Conservation (phyloP, 2,888 invertebrate genomes). For the Nomada hirtipes region DNA sequence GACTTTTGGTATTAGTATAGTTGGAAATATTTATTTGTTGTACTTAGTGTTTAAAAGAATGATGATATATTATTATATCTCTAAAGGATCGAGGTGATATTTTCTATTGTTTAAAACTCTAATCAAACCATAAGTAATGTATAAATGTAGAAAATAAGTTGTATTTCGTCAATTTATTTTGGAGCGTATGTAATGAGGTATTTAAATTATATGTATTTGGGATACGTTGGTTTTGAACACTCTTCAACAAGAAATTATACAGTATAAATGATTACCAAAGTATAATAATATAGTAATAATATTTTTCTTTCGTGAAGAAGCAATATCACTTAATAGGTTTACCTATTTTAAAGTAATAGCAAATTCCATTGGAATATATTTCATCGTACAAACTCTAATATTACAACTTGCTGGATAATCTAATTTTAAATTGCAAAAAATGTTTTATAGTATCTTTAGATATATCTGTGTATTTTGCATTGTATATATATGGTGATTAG, state of each 20-base stretch:
- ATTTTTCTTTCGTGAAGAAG: slow-evolving; percentile 15
- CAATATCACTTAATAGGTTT: slow-evolving; percentile 14
- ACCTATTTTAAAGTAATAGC: slow-evolving; percentile 14
- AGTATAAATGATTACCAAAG: slow-evolving; percentile 31
- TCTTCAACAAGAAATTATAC: slow-evolving; percentile 17
- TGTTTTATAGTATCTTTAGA: neutral
- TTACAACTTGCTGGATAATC: slow-evolving; percentile 1
- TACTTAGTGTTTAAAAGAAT: slow-evolving; percentile 26
- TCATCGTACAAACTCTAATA: slow-evolving; percentile 5
- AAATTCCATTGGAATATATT: slow-evolving; percentile 11
- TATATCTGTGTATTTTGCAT: slow-evolving; percentile 15
- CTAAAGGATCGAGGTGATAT: neutral
- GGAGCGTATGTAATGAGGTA: neutral
- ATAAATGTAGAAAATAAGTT: neutral
- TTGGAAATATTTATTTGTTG: slow-evolving; percentile 31
- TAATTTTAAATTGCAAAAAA: slow-evolving; percentile 1
- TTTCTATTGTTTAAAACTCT: slow-evolving; percentile 9
- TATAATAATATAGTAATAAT: slow-evolving; percentile 19
- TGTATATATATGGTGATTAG: slow-evolving; percentile 41
- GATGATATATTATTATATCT: slow-evolving; percentile 6
- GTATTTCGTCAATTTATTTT: slow-evolving; percentile 10
- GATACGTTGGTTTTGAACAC: slow-evolving; percentile 50
- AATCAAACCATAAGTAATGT: slow-evolving; percentile 1
- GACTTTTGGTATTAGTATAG: slow-evolving; percentile 44
- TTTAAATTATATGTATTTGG: slow-evolving; percentile 26